A percentile compares a stretch with the other conserved stretches of the same genome.
These are phyloP conservation scores for Plestiodon gilberti DNA, from an alignment of 2,113 vertebrate genomes.

Conservation along the genomic window DNA sequence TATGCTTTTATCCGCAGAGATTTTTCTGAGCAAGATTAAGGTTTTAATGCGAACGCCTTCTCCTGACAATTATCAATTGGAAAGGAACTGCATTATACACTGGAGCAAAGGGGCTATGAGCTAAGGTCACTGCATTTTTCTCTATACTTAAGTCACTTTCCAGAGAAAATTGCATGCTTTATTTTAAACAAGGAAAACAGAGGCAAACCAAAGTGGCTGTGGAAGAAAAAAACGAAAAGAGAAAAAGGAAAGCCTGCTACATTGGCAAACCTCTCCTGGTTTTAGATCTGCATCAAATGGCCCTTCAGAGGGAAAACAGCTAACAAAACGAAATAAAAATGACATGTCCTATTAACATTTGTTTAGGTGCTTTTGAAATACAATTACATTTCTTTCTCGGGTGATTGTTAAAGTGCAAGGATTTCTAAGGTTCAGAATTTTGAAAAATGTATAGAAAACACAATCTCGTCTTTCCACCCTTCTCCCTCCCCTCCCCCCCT, in stretches of 20 bases:
- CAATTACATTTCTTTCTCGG: slow-evolving; percentile 39
- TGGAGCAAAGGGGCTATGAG: slow-evolving; percentile 53
- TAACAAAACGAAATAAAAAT: slow-evolving; percentile 52
- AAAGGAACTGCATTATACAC: slow-evolving; percentile 59
- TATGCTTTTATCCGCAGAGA: slow-evolving; percentile 70
- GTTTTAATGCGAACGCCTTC: slow-evolving; percentile 74
- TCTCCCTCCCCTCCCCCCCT: not conserved
- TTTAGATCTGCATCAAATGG: slow-evolving; percentile 43
- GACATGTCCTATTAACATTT: slow-evolving; percentile 47
- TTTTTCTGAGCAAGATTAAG: slow-evolving; percentile 69
- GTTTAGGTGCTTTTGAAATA: slow-evolving; percentile 55
- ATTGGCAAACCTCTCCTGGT: slow-evolving; percentile 26
- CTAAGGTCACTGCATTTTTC: slow-evolving; percentile 59
- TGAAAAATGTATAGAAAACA: slow-evolving; percentile 4
- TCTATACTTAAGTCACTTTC: slow-evolving; percentile 48
- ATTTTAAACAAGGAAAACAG: slow-evolving; percentile 61
- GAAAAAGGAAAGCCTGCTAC: not conserved
- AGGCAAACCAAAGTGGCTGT: slow-evolving; percentile 34
- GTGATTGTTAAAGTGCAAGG: slow-evolving; percentile 39
- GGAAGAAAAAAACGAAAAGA: not conserved
- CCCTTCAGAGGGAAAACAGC: slow-evolving; percentile 20
- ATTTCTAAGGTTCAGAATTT: slow-evolving; percentile 33
- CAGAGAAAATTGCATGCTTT: slow-evolving; percentile 52
- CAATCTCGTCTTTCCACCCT: not conserved
- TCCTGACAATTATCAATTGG: slow-evolving; percentile 71